A percentile compares a stretch with the other conserved stretches of the same genome.
These are phyloP conservation scores for Tringa solitaria DNA, from an alignment of 2,113 vertebrate genomes.

Conservation along the genomic window DNA sequence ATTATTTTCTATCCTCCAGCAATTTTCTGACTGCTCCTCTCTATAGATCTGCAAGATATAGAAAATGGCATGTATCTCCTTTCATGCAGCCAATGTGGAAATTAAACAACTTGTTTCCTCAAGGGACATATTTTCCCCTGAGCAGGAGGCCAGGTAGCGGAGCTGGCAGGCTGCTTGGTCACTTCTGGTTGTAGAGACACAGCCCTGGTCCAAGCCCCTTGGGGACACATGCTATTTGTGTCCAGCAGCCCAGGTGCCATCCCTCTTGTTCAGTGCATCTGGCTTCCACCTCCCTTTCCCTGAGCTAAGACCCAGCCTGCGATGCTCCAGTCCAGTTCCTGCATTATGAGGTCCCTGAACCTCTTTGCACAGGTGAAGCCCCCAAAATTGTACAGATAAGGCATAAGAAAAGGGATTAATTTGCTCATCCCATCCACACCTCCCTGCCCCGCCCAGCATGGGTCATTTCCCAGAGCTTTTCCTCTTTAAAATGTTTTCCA, in stretches of 20 bases:
- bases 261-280: not conserved
- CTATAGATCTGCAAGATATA: conserved; percentile 11
- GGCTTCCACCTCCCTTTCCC: not conserved
- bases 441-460: not conserved
- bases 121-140: not conserved
- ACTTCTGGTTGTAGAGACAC: not conserved
- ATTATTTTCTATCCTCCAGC: conserved; percentile 40
- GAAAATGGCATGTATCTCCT: conserved; percentile 40
- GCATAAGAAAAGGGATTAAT: not conserved
- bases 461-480: not conserved
- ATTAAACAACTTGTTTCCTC: conserved; percentile 53
- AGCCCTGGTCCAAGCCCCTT: not conserved
- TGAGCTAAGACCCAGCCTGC: not conserved
- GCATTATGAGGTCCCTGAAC: not conserved
- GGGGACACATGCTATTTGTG: not conserved
- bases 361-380: not conserved
- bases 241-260: not conserved
- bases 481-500: not conserved
- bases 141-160: not conserved
- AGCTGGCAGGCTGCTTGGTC: not conserved
- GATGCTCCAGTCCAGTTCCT: not conserved
- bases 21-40: conserved; percentile 36
- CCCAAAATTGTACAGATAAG: not conserved
- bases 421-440: not conserved
- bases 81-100: conserved; percentile 23